phyloP scores from a whole-genome alignment of 2,888 invertebrate genomes.

The Gastracanthus pulcherrimus region DNA sequence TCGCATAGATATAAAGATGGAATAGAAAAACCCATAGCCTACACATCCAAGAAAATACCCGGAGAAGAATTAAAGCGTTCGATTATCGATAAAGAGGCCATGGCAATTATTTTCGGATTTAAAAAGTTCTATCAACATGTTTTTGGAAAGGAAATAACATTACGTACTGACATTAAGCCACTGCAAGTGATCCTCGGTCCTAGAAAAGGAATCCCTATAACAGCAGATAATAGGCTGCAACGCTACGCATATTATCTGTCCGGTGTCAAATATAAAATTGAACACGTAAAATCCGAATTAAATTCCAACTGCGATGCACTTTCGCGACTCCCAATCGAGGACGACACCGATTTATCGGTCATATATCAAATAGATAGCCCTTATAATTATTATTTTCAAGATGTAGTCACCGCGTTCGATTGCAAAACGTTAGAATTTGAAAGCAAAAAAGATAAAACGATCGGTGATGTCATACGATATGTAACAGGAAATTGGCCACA shows the following conservation, averaged over 20 bases:
- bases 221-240: conserved; percentile 49
- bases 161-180: conserved; percentile 57
- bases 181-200: conserved; percentile 50
- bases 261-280: conserved; percentile 53
- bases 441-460: conserved; percentile 3
- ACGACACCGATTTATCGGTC: neutral
- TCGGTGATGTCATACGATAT: neutral
- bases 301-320: conserved; percentile 44
- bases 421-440: too few relatives aligned
- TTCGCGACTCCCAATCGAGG: conserved; percentile 16
- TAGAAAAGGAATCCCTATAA: conserved; percentile 48
- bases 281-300: conserved; percentile 48
- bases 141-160: conserved; percentile 48
- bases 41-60: conserved; percentile 3
- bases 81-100: conserved; percentile 60
- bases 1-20: conserved; percentile 20
- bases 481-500: conserved; percentile 39
- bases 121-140: too few relatives aligned
- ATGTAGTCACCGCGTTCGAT: conserved; percentile 6
- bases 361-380: neutral
- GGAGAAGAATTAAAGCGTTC: conserved; percentile 46
- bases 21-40: conserved; percentile 15
- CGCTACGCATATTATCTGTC: conserved; percentile 57
- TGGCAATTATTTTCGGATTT: conserved; percentile 57
- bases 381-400: conserved; percentile 48